Base-by-base conservation (phyloP, 2,888 invertebrate genomes). In the Melitaea athalia region DNA sequence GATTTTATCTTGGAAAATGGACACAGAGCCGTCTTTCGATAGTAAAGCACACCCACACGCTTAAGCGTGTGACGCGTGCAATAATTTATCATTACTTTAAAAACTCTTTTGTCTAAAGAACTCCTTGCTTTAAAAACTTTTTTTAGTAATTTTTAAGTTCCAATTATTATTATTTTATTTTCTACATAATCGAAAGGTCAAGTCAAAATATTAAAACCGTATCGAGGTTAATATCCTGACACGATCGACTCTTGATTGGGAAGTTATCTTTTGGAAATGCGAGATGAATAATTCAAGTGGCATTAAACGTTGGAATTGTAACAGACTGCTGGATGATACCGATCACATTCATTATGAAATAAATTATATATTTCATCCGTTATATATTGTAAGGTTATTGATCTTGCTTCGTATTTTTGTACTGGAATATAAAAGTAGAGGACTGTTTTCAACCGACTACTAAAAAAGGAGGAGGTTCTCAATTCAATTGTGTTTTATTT, bases 231-330 rank as follows among this genome's bases (percentile, higher is more conserved):
- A 70, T 71, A 71, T 71, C 71, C 69, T 61, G 69, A 71, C 55
- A 63, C 60, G 63, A 63, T 50, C 63, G 59, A 64, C 66, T 63
- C 71, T 71, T 71, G 71, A 71, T 71, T 71, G 71, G 66, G 57
- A 69, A 69, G 69, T 63, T 71, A 71, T 71, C 71, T 71, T 71
- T 71, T 61, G 71, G 66, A 67, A 59, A 49, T 69, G 69, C 55
- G 71, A 17, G 55, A 69, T 71, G 71, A 71, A 71, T 71, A 61
- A 71, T 71, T 71, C 71, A 71, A 50, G 52, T 15, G 60, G 61
- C 45, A 71, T 71, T 71, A 71, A 52, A 55, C 66, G 47, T 50
- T 66, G 66, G 63, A 68, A 63, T 64, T 69, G 65, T 69, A 62
- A 69, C 65, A 45, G 63, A 59, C 65, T 55, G 57, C n/a, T 33